Evolutionary conservation across 53 echinoderm and acorn worm species (phyloP), one percentile per base, ranked within the genome.

Genomic region (Holothuria leucospilota): DNA sequence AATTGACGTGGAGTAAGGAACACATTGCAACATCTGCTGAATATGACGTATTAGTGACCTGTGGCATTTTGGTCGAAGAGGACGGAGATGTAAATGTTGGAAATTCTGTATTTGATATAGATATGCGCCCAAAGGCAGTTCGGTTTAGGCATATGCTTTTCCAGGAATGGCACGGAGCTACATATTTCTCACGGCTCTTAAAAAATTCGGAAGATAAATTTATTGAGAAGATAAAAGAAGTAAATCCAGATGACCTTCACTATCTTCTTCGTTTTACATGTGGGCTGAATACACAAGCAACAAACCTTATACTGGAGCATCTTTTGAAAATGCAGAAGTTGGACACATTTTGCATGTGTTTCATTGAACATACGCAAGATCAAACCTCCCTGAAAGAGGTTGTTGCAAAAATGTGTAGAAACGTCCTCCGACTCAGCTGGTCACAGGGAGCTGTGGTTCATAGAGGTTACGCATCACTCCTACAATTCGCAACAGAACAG

Each of bases 121-220:
- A 18, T 25, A 16, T 68, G 14, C 16, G 25, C 25, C 68, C 68
- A 11, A 13, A 11, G 11, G 14, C 68, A 18, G 68, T 68, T 11
- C 68, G 68, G 24, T 68, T 68, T 68, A 68, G 11, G 68, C 68
- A 68, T 24, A 68, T 18, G 25, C 68, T 68, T 24, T 68, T 68
- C 68, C 68, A 68, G 68, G 68, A 68, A 24, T 68, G 68, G 68
- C 24, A 18, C 25, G 68, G 20, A 11, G 68, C 68, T 11, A 68
- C 15, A 18, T 24, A 68, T 24, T 68, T 68, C 10, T 15, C 68
- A 68, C 15, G 24, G 25, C 68, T 68, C 20, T 13, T 68, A 25
- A 68, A 11, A 11, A 68, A 24, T 11, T 18, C 15, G 16, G 68
- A 18, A 13, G 68, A 68, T 26, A 25, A 68, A 24, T 68, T 68